Evolutionary conservation across 2,888 invertebrate genomes (phyloP).

Genomic region (Frankliniella fusca): DNA sequence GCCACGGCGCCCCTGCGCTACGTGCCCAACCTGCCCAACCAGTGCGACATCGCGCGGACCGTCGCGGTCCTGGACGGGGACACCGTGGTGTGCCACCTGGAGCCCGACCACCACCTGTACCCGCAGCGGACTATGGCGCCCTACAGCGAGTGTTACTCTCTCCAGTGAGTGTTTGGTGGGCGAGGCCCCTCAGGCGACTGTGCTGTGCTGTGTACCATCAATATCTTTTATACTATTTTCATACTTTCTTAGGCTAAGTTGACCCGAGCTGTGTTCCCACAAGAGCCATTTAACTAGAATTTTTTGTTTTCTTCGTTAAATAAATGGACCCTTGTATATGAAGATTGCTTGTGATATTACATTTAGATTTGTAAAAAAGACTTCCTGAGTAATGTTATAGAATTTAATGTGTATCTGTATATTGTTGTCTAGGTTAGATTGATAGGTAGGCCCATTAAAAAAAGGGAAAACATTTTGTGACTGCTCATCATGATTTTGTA

Average conservation of each 20-base stretch:
- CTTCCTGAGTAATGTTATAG: constrained; percentile 3
- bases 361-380: background rate
- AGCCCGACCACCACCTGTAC: constrained; percentile 59
- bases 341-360: constrained; percentile 22
- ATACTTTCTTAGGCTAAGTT: background rate
- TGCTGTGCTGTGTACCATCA: too few relatives aligned
- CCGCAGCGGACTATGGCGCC: constrained; percentile 52
- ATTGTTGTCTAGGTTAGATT: background rate
- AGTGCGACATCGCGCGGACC: constrained; percentile 44
- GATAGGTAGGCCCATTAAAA: background rate
- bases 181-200: too few relatives aligned
- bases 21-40: constrained; percentile 51
- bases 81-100: constrained; percentile 80
- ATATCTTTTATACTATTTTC: background rate
- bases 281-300: constrained; percentile 12
- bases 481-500: background rate
- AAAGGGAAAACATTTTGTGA: too few relatives aligned
- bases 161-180: background rate
- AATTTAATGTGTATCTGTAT: background rate
- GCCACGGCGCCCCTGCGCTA: constrained; percentile 45
- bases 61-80: constrained; percentile 81
- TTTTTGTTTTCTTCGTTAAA: background rate
- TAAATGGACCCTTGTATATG: background rate
- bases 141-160: constrained; percentile 11
- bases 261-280: constrained; percentile 33